Percentiles rank a stretch among this genome's conserved stretches.
phyloP scores from a whole-genome alignment of 2,888 invertebrate species.

The Chymomyza amoena region DNA sequence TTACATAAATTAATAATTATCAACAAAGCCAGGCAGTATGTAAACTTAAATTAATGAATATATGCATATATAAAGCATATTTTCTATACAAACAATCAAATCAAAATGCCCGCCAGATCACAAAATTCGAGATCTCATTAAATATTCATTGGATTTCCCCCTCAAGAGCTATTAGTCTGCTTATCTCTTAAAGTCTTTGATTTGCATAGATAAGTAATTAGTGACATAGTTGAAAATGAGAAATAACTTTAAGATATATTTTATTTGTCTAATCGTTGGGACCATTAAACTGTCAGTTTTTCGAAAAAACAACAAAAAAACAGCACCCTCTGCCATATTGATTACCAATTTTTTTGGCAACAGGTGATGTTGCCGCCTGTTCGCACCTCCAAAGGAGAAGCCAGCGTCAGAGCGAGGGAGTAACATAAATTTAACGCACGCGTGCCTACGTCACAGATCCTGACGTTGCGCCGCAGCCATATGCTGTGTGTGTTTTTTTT shows the following conservation, averaged over 20 bases:
- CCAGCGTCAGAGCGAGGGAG: slow-evolving; percentile 54
- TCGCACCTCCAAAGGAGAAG: slow-evolving; percentile 41
- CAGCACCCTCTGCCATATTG: not conserved
- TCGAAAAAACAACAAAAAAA: no score
- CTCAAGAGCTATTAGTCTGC: not conserved
- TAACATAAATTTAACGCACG: slow-evolving; percentile 62
- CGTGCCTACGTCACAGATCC: slow-evolving; percentile 38
- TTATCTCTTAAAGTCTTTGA: not conserved
- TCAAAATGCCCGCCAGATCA: not conserved
- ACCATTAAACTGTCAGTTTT: not conserved
- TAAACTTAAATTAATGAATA: not conserved
- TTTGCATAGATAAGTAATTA: not conserved
- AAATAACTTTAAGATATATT: not conserved
- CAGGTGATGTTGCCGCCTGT: slow-evolving; percentile 57
- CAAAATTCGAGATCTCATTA: not conserved
- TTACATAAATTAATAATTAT: not conserved
- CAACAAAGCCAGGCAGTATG: not conserved
- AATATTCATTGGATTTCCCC: not conserved
- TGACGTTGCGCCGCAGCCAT: slow-evolving; percentile 10
- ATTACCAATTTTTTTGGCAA: not conserved
- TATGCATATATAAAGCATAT: not conserved
- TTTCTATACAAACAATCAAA: not conserved
- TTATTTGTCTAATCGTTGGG: not conserved
- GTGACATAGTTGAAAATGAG: not conserved
- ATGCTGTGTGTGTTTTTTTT: not conserved